phyloP scores from a whole-genome alignment of 2,888 invertebrate genomes.

The Agriopis leucophaearia region DNA sequence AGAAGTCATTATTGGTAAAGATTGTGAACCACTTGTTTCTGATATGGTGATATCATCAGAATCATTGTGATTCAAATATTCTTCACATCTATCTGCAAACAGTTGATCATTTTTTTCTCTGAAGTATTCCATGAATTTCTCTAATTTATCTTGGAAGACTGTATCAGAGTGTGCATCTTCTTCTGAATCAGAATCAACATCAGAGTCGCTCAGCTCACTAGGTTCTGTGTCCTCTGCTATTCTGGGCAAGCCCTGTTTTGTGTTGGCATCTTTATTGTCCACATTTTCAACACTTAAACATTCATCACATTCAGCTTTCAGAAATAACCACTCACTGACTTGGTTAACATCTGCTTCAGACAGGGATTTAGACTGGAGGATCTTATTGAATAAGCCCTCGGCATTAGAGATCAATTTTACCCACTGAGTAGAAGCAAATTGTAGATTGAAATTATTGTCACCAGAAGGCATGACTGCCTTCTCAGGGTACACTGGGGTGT shows the following conservation, averaged over 20 bases:
- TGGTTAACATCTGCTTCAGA: constrained; percentile 91
- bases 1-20: constrained; percentile 80
- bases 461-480: constrained; percentile 64
- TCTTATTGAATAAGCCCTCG: constrained; percentile 92
- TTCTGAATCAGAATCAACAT: constrained; percentile 87
- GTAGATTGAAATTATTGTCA: constrained; percentile 88
- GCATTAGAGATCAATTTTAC: constrained; percentile 94
- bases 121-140: constrained; percentile 90
- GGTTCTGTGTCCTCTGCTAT: constrained; percentile 86
- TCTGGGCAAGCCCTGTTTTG: constrained; percentile 79
- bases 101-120: constrained; percentile 90
- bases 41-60: constrained; percentile 84
- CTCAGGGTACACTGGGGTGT: constrained; percentile 84
- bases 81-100: constrained; percentile 87
- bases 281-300: constrained; percentile 88
- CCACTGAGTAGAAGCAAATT: constrained; percentile 94
- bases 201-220: constrained; percentile 87
- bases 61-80: constrained; percentile 85
- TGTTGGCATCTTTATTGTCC: constrained; percentile 75
- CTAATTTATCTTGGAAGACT: constrained; percentile 90
- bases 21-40: constrained; percentile 82
- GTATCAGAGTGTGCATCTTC: constrained; percentile 86
- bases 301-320: constrained; percentile 95
- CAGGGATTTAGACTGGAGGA: constrained; percentile 90
- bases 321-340: constrained; percentile 92